Base-by-base conservation (phyloP, 92 coral and sea anemone species). In the Diadumene lineata region DNA sequence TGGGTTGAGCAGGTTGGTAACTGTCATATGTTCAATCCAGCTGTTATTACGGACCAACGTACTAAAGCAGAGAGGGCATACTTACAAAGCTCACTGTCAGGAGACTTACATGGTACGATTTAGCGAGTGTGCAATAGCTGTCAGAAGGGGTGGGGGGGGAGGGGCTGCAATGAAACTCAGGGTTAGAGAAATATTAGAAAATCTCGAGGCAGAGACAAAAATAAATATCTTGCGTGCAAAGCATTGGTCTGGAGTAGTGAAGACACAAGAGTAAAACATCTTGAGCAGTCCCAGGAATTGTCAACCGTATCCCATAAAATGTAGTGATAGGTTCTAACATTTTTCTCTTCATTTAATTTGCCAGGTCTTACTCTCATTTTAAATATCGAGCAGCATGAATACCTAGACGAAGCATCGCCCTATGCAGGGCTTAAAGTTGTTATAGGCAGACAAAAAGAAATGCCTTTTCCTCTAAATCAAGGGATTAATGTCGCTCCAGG, bases 1-100 rank as follows among this genome's bases (percentile, higher is more conserved):
- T 82, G 87, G 91, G 60, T 82, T 58, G 78, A 78, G 31, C 78
- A 82, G 69, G 78, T 72, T 61, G 91, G 91, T 1, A 84, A 84
- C 75, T 84, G 88, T 32, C 78, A 24, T 44, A 38, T 33, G 24
- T 84, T 72, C 66, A 84, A 84, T 55, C 70, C 74, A 25, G 85
- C 85, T 24, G n/a, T n/a, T n/a, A n/a, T n/a, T n/a, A n/a, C n/a
- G n/a, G n/a, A n/a, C n/a, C n/a, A n/a, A 38, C 7, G 13, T 38
- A 60, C 4, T 3, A 72, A 11, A 67, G 70, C n/a, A 18, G 6
- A 7, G 27, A 44, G 62, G 0, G 31, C 58, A 11, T 19, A 19
- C 33, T 38, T 58, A 11, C 25, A 74, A 60, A 19, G 69, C 19
- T 29, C 43, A 18, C 23, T 58, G 50, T 64, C 79, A 23, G 79